phyloP scores from a whole-genome alignment of 2,113 vertebrate species.

The Podocnemis expansa region DNA sequence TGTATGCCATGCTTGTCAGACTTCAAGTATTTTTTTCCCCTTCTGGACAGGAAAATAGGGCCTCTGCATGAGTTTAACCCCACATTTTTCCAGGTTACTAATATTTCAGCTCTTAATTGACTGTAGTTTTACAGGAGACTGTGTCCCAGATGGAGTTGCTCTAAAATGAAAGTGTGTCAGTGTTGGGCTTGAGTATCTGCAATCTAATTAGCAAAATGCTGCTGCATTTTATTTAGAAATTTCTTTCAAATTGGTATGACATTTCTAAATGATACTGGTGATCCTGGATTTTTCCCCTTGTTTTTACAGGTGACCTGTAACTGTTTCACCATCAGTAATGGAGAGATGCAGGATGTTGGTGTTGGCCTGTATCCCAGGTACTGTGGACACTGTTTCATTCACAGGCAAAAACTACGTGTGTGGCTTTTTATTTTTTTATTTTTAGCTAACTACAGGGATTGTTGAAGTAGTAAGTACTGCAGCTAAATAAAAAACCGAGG shows the following conservation, averaged over 20 bases:
- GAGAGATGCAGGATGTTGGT: conserved; percentile 93
- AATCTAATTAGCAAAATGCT: conserved; percentile 29
- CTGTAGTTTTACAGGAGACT: conserved; percentile 36
- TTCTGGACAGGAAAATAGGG: neutral
- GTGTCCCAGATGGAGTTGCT: conserved; percentile 35
- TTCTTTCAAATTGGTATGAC: conserved; percentile 12
- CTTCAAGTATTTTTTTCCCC: neutral
- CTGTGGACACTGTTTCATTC: conserved; percentile 64
- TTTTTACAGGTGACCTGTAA: conserved; percentile 93
- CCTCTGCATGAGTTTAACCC: conserved; percentile 53
- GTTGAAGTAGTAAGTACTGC: conserved; percentile 9
- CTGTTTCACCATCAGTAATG: conserved; percentile 96
- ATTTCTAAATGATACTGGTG: conserved; percentile 54
- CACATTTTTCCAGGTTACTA: conserved; percentile 53
- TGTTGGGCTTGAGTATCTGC: conserved; percentile 49
- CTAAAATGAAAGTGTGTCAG: conserved; percentile 41
- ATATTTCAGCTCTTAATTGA: conserved; percentile 55
- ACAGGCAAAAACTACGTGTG: conserved; percentile 20
- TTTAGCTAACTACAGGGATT: conserved; percentile 10
- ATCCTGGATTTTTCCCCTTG: conserved; percentile 64
- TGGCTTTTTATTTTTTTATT: neutral
- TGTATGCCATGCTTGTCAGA: neutral
- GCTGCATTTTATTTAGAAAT: conserved; percentile 57
- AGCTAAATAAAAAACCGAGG: conserved; percentile 19
- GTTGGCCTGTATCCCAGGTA: conserved; percentile 98